Base-by-base conservation (phyloP, 1,140 invertebrate species). In the Cyclina sinensis region DNA sequence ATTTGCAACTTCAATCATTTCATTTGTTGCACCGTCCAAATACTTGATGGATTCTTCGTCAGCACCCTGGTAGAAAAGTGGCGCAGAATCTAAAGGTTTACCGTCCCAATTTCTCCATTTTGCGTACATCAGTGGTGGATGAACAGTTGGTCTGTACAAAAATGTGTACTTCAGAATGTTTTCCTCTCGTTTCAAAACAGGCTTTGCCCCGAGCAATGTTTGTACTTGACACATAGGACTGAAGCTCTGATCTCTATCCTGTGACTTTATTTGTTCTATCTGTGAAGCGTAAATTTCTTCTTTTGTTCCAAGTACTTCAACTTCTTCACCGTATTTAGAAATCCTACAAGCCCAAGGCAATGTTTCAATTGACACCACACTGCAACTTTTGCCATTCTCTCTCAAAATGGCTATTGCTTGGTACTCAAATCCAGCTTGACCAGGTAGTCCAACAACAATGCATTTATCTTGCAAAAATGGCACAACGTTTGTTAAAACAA, bases 71-170 rank as follows among this genome's bases (percentile, higher is more conserved):
- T 93, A 94, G 65, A 93, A 94, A 0, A 92, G 78, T 4, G 93
- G 93, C 37, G 68, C 74, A 39, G 92, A 73, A 0, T 73, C 21
- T 11, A 94, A 30, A 0, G 92, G 88, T 85, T 93, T 90, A 18
- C 91, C 90, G 79, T 94, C 90, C 94, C 94, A 94, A 46, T 93
- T 88, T 30, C 85, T 90, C 93, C 93, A 94, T 12, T 86, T 87
- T 0, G 89, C 91, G 39, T 92, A 92, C 48, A 94, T 85, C 18
- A 94, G 90, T 0, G 91, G 89, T 12, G 93, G 91, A 54, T 92
- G 90, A 54, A 94, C 48, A 54, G 89, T 91, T n/a, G 90, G 82
- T 37, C 91, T 89, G 5, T 91, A 84, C 86, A 91, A 88, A 3
- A 94, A 80, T 73, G 76, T 85, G 21, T 91, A 79, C 62, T 93